phyloP scores from a whole-genome alignment of 2,888 invertebrate species.

The Mylabris sibirica region DNA sequence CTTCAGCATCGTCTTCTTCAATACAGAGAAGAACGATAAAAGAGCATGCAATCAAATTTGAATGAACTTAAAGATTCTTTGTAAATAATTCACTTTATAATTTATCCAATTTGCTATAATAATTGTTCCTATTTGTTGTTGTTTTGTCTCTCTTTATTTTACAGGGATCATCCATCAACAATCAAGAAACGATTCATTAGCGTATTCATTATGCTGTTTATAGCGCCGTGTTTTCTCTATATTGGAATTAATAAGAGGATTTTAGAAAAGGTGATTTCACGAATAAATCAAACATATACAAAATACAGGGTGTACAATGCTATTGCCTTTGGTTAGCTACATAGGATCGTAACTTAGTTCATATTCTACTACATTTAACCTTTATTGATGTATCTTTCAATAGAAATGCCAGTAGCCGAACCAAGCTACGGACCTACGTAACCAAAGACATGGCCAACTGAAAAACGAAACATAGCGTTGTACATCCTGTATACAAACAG shows the following conservation, averaged over 20 bases:
- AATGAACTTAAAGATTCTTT: background rate
- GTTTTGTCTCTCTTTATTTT: slow-evolving; percentile 51
- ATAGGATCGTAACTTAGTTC: too few relatives aligned
- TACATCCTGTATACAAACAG: background rate
- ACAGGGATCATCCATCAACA: slow-evolving; percentile 86
- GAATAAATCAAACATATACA: background rate
- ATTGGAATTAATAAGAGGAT: slow-evolving; percentile 72
- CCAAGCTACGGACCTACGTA: too few relatives aligned
- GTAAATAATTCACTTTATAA: too few relatives aligned
- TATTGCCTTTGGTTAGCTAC: too few relatives aligned
- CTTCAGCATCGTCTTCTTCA: background rate
- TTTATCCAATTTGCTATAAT: too few relatives aligned
- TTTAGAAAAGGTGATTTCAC: slow-evolving; percentile 64
- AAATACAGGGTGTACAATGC: background rate
- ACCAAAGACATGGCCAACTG: too few relatives aligned
- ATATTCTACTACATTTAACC: too few relatives aligned
- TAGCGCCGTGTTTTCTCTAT: slow-evolving; percentile 81
- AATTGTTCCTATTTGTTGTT: too few relatives aligned
- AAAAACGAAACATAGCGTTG: too few relatives aligned
- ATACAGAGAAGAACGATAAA: background rate
- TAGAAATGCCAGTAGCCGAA: too few relatives aligned
- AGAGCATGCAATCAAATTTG: slow-evolving; percentile 4
- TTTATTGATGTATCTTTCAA: too few relatives aligned
- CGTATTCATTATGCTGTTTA: slow-evolving; percentile 79
- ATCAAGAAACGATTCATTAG: slow-evolving; percentile 89